Conservation (phyloP, 2,888 invertebrate species). For the Tetanocera ferruginea region DNA sequence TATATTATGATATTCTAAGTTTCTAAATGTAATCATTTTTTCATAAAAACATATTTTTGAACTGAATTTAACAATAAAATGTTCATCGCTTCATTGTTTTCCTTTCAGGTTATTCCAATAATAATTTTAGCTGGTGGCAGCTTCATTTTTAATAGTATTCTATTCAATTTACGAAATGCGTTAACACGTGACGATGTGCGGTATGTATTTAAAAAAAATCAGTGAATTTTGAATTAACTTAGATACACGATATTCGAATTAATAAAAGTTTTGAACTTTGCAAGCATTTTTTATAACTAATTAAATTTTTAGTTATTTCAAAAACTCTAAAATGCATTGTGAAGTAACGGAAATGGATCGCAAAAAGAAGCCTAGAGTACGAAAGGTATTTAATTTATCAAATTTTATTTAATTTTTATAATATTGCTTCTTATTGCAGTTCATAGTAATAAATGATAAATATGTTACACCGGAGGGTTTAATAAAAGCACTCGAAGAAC, state of each 20-base stretch:
- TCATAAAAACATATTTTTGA: too few relatives aligned
- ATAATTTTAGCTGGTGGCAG: conserved; percentile 44
- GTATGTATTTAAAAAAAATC: conserved; percentile 44
- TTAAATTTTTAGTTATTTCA: conserved; percentile 1
- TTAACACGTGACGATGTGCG: conserved; percentile 57
- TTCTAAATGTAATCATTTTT: too few relatives aligned
- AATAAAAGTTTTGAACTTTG: background rate
- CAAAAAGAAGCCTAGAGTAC: background rate
- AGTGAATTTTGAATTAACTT: background rate
- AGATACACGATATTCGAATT: background rate
- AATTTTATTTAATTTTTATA: background rate
- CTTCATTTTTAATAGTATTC: conserved; percentile 24
- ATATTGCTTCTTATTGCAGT: conserved; percentile 28
- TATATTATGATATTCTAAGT: too few relatives aligned
- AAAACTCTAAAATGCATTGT: background rate
- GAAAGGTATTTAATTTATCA: conserved; percentile 12
- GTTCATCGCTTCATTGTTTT: background rate
- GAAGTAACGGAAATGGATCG: conserved; percentile 19
- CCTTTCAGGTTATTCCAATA: conserved; percentile 56
- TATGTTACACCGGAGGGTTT: conserved; percentile 51
- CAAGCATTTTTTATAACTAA: background rate
- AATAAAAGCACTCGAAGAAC: conserved; percentile 51
- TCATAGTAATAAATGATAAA: conserved; percentile 52
- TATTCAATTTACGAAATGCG: conserved; percentile 40
- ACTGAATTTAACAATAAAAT: too few relatives aligned